Conservation (phyloP, 1,140 invertebrate species). For the Philopotamus ludificatus region DNA sequence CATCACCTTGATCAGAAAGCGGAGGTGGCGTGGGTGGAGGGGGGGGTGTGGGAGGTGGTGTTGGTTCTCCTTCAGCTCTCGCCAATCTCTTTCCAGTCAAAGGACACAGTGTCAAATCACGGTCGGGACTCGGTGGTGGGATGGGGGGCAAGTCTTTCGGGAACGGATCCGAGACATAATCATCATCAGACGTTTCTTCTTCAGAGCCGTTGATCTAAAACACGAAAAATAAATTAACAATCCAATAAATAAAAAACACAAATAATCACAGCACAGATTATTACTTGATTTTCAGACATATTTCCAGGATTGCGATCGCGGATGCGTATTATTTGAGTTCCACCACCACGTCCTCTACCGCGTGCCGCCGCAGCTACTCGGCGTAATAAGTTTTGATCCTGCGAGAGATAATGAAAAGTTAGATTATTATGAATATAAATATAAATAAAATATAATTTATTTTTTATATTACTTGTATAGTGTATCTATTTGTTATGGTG, state of each 20-base stretch:
- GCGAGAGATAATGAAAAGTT: constrained; percentile 3
- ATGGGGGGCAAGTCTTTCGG: constrained; percentile 59
- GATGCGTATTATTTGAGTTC: constrained; percentile 9
- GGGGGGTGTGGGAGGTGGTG: constrained; percentile 52
- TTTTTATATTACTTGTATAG: constrained; percentile 46
- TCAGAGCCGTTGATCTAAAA: constrained; percentile 26
- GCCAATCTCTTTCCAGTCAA: constrained; percentile 67
- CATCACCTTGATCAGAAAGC: constrained; percentile 38
- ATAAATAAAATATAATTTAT: not conserved
- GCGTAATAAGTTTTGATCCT: constrained; percentile 36
- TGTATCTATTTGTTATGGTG: constrained; percentile 51
- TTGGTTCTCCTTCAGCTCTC: constrained; percentile 65
- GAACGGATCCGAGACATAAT: constrained; percentile 57
- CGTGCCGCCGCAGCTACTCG: constrained; percentile 34
- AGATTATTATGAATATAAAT: not conserved
- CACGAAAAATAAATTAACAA: not conserved
- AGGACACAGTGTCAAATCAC: constrained; percentile 68
- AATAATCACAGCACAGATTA: not conserved
- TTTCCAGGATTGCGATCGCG: not conserved
- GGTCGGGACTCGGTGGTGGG: constrained; percentile 64
- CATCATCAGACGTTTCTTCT: constrained; percentile 34
- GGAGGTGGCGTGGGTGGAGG: constrained; percentile 45
- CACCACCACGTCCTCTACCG: constrained; percentile 26
- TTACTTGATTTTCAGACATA: constrained; percentile 23
- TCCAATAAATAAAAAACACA: too few relatives aligned